A percentile compares a stretch with the other conserved stretches of the same genome.
phyloP scores from a whole-genome alignment of 2,113 vertebrate genomes.

The Porphyrio hochstetteri region DNA sequence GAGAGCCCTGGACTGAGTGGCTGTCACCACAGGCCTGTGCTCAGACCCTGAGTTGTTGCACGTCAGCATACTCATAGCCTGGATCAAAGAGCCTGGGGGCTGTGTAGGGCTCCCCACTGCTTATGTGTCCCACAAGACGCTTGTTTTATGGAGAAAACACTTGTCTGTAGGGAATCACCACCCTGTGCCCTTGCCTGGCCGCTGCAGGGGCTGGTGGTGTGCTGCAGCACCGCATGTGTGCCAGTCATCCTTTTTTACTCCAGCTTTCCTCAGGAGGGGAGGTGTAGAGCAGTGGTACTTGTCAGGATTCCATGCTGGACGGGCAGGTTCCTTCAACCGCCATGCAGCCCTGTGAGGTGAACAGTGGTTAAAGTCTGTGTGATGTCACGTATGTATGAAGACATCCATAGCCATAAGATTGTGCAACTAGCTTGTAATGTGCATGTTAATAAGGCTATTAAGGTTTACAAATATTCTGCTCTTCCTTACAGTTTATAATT shows the following conservation, averaged over 20 bases:
- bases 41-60: neutral
- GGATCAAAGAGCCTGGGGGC: neutral
- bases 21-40: neutral
- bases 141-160: neutral
- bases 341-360: neutral
- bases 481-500: conserved; percentile 60
- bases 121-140: neutral
- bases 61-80: accelerated
- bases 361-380: neutral
- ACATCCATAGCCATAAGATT: neutral
- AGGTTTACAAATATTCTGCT: conserved; percentile 48
- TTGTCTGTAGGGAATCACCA: neutral
- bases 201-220: accelerated
- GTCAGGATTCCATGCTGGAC: neutral
- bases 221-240: accelerated
- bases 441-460: conserved; percentile 42
- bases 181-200: accelerated
- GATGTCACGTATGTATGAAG: neutral
- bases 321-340: neutral
- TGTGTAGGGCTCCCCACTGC: neutral
- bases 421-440: conserved; percentile 27
- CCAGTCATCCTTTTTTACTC: neutral
- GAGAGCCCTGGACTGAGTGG: neutral
- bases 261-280: neutral
- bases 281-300: neutral